These are phyloP conservation scores for Percina caprodes DNA, from an alignment of 2,113 vertebrate species.

Conservation along the genomic window DNA sequence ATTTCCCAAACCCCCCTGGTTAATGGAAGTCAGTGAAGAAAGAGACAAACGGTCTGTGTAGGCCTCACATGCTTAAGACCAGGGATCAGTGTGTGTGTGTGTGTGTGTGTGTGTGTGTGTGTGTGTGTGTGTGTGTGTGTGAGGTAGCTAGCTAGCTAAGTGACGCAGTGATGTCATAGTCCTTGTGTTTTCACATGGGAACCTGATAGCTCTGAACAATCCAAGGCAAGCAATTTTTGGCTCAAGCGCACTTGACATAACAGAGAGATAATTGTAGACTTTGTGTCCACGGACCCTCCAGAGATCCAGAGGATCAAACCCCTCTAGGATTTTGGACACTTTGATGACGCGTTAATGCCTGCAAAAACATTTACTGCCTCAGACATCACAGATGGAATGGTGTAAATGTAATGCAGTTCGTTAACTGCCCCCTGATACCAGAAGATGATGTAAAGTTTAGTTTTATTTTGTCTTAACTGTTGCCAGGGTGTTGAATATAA, in stretches of 20 bases:
- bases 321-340: slow-evolving; percentile 71
- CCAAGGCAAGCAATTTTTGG: slow-evolving; percentile 77
- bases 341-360: slow-evolving; percentile 79
- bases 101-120: too few species aligned
- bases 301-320: slow-evolving; percentile 69
- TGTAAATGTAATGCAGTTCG: slow-evolving; percentile 62
- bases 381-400: slow-evolving; percentile 73
- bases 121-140: slow-evolving; percentile 33
- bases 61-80: slow-evolving; percentile 47
- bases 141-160: slow-evolving; percentile 67
- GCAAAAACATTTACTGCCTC: slow-evolving; percentile 76
- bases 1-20: slow-evolving; percentile 36
- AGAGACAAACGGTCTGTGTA: slow-evolving; percentile 29
- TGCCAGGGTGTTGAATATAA: slow-evolving; percentile 50
- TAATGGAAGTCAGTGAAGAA: slow-evolving; percentile 27
- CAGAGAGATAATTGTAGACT: slow-evolving; percentile 79
- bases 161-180: slow-evolving; percentile 78
- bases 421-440: slow-evolving; percentile 50
- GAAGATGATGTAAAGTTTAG: slow-evolving; percentile 55
- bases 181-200: slow-evolving; percentile 78
- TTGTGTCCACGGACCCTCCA: slow-evolving; percentile 68
- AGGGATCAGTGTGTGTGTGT: slow-evolving; percentile 36
- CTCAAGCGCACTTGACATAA: slow-evolving; percentile 78
- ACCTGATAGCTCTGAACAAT: slow-evolving; percentile 76
- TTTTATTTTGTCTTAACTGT: slow-evolving; percentile 55